Evolutionary conservation across 2,113 vertebrate species (phyloP).

Genomic region (Mormoops blainvillei): DNA sequence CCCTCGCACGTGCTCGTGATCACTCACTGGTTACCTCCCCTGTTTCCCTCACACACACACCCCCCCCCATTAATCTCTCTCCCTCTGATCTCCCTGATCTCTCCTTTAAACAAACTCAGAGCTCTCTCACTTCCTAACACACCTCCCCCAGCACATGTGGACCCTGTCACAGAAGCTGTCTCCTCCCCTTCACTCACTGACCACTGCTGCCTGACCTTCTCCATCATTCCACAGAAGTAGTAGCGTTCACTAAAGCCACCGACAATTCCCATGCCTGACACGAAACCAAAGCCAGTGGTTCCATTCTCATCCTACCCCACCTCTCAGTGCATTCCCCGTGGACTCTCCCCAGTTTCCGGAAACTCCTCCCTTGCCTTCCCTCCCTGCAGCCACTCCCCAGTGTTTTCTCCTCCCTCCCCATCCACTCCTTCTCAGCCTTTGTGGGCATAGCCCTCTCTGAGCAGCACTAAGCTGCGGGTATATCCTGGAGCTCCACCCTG

Average conservation of each 20-base stretch:
- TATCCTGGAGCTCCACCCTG: background rate
- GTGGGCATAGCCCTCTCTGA: background rate
- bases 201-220: background rate
- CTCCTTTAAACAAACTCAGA: background rate
- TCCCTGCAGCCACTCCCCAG: background rate
- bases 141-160: no score
- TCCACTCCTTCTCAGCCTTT: background rate
- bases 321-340: background rate
- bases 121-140: background rate
- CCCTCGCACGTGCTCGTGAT: background rate
- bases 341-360: background rate
- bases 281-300: background rate
- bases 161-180: background rate
- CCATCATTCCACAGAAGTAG: background rate
- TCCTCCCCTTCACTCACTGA: background rate
- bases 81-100: background rate
- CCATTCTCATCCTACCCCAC: background rate
- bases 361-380: background rate
- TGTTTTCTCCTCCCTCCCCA: background rate
- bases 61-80: background rate
- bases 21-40: background rate
- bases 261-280: accelerated
- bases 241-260: background rate
- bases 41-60: background rate
- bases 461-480: background rate